Evolutionary conservation across 2,888 invertebrate genomes (phyloP).

Genomic region (Perizoma affinitatum): DNA sequence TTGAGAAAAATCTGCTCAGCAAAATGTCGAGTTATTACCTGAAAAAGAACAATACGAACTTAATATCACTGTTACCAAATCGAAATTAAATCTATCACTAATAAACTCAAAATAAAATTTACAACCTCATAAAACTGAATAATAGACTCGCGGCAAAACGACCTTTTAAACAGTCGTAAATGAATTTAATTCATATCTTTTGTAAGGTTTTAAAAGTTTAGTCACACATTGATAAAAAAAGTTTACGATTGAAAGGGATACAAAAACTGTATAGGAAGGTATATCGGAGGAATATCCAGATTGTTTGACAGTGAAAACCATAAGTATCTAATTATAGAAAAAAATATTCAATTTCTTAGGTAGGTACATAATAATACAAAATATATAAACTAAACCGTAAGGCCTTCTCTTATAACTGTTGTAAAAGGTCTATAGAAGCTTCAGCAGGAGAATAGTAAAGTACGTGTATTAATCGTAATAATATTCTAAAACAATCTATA

Average conservation of each 20-base stretch:
- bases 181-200: constrained; percentile 8
- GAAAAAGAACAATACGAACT: constrained; percentile 18
- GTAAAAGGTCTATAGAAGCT: no score
- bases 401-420: no score
- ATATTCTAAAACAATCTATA: no score
- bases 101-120: constrained; percentile 21
- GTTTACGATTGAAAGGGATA: constrained; percentile 10
- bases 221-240: constrained; percentile 14
- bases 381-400: no score
- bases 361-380: no score
- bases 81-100: background rate
- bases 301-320: background rate
- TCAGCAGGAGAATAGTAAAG: no score
- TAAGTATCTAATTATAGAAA: background rate
- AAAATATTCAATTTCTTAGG: no score
- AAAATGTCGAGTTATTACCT: constrained; percentile 16
- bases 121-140: constrained; percentile 22
- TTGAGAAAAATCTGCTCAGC: background rate
- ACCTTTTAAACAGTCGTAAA: constrained; percentile 23
- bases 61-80: constrained; percentile 3
- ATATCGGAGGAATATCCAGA: no score
- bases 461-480: no score
- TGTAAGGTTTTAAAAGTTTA: constrained; percentile 22
- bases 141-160: constrained; percentile 7
- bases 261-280: background rate